Conservation (phyloP, 2,797 vertebrate species). For the Crocodylus rhombifer region DNA sequence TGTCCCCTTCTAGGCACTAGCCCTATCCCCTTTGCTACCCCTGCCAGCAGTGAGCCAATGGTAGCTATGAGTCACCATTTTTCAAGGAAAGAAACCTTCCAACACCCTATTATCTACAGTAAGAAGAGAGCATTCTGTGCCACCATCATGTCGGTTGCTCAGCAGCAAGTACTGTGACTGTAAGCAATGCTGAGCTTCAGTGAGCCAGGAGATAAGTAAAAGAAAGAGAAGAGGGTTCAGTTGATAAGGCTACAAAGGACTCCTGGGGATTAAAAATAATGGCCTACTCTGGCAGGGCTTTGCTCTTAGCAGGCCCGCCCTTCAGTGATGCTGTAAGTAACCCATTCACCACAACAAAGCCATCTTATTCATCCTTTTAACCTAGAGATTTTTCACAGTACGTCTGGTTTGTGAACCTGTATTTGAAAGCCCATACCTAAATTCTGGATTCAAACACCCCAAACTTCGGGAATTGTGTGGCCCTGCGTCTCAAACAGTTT, state of each 20-base stretch:
- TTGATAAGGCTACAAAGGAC: slow-evolving; percentile 35
- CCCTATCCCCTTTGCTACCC: not conserved
- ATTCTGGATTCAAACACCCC: not conserved
- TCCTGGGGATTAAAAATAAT: slow-evolving; percentile 9
- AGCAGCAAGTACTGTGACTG: slow-evolving; percentile 1
- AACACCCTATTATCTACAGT: not conserved
- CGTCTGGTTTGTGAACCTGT: not conserved
- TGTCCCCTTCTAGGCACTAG: not conserved
- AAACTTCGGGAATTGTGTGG: no score
- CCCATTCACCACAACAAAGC: not conserved
- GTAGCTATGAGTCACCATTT: not conserved
- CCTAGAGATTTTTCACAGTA: not conserved
- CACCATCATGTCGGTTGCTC: not conserved
- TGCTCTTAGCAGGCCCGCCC: not conserved
- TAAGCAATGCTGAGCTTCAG: not conserved
- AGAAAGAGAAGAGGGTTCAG: slow-evolving; percentile 7
- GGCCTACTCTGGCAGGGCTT: not conserved
- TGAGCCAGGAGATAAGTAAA: not conserved
- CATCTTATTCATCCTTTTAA: not conserved
- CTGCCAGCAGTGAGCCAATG: not conserved
- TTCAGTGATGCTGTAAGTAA: not conserved
- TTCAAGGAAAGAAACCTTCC: not conserved
- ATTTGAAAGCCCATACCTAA: not conserved
- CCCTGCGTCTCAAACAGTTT: no score
- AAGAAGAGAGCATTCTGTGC: not conserved